phyloP scores from a whole-genome alignment of 2,113 vertebrate species.

The Fregetta grallaria region DNA sequence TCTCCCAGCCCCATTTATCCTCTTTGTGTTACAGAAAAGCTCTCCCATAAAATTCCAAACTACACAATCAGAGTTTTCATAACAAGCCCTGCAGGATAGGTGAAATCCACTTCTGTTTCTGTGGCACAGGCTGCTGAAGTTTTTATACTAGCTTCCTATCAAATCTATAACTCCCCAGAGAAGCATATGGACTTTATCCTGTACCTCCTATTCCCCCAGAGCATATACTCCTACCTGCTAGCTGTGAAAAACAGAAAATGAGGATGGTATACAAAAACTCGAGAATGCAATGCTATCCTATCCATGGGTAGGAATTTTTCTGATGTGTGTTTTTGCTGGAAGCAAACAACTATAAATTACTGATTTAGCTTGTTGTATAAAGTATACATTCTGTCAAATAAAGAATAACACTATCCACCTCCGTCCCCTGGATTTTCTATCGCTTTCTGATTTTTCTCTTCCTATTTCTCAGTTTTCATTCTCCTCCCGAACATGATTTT shows the following conservation, averaged over 20 bases:
- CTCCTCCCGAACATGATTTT: neutral
- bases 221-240: neutral
- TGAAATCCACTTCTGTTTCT: slow-evolving; percentile 25
- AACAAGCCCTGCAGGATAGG: slow-evolving; percentile 6
- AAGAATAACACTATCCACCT: slow-evolving; percentile 57
- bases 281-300: neutral
- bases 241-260: slow-evolving; percentile 13
- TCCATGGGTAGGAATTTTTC: slow-evolving; percentile 7
- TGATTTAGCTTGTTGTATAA: slow-evolving; percentile 52
- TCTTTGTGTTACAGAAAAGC: neutral
- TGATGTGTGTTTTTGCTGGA: slow-evolving; percentile 52
- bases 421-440: slow-evolving; percentile 36
- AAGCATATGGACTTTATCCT: slow-evolving; percentile 29
- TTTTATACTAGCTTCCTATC: neutral
- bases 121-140: neutral
- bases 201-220: slow-evolving; percentile 2
- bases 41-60: neutral
- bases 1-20: neutral
- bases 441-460: slow-evolving; percentile 37
- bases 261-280: slow-evolving; percentile 4
- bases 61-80: neutral
- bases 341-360: slow-evolving; percentile 55
- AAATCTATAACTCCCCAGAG: slow-evolving; percentile 29
- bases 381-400: slow-evolving; percentile 63
- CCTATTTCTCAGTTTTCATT: slow-evolving; percentile 56